Evolutionary conservation across 2,888 invertebrate genomes (phyloP).

Genomic region (Oscheius myriophilus): DNA sequence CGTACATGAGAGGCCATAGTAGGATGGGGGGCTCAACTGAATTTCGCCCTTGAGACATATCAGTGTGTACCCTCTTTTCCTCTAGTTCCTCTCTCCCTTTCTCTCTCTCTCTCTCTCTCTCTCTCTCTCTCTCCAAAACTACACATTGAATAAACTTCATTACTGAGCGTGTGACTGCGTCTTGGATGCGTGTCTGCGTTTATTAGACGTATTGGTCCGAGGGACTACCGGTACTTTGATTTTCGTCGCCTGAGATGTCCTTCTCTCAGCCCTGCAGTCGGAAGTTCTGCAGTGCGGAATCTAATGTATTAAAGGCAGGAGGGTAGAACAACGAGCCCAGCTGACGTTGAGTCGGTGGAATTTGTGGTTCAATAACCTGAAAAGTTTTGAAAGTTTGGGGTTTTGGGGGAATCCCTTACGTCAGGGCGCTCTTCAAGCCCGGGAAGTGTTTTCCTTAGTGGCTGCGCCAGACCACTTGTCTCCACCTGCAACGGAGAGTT

Average conservation of each 20-base stretch:
- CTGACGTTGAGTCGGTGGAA: slow-evolving; percentile 38
- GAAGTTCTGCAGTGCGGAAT: slow-evolving; percentile 56
- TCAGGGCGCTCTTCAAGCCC: no score
- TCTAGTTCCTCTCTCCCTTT: no score
- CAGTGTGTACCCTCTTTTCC: no score
- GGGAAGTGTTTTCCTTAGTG: slow-evolving; percentile 3
- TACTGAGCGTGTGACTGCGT: neutral
- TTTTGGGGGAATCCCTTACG: no score
- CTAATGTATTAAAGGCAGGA: slow-evolving; percentile 55
- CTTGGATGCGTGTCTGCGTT: slow-evolving; percentile 24
- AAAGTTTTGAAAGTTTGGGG: neutral
- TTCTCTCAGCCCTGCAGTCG: slow-evolving; percentile 33
- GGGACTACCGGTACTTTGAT: slow-evolving; percentile 23
- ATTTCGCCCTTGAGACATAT: no score
- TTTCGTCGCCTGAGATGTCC: slow-evolving; percentile 3
- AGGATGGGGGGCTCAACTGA: no score
- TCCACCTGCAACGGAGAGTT: no score
- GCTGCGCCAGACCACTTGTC: neutral
- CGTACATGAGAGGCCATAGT: no score
- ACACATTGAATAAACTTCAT: no score
- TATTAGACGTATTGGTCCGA: slow-evolving; percentile 18
- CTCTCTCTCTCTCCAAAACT: no score
- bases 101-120: no score
- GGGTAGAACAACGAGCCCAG: slow-evolving; percentile 45
- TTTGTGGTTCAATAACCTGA: slow-evolving; percentile 25